Evolutionary conservation across 2,113 vertebrate genomes (phyloP), one percentile per base, ranked within the genome.

Genomic region (Cryptomyrus ogoouensis): DNA sequence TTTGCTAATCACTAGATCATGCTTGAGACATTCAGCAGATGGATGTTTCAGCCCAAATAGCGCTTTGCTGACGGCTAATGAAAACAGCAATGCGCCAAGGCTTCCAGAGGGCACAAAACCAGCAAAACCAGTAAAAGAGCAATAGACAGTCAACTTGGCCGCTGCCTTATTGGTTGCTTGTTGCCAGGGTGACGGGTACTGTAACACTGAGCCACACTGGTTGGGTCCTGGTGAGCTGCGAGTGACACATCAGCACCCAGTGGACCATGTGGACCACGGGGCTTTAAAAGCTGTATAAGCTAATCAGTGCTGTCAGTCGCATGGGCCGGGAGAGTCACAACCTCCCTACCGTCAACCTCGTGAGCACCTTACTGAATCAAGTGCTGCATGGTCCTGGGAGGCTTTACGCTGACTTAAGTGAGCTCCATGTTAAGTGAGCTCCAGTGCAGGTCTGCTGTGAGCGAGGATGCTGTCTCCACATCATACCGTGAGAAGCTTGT

Each of bases 101-200:
- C 50, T 87, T 39, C 85, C 85, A 87, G 85, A 31, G 85, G 85
- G n/a, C n/a, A 35, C 27, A 53, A 39, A 39, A 35, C 50, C 46
- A 87, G n/a, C 13, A 17, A 53, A 53, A 27, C 42, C 39, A 90
- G 77, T 62, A 88, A 91, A 90, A 58, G 91, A 89, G 88, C 91
- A 91, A 89, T 47, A 90, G 90, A 92, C 92, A 92, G 39, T 93
- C 92, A 92, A 86, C 49, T 53, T 80, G 66, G 49, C 90, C 49
- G 88, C 88, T 9, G 39, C 83, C 85, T 83, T 50, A 91, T 92
- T 91, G 91, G 91, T 17, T 66, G 87, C 35, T 89, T 50, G 92
- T 93, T 93, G 90, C 88, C 91, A 89, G 8, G 90, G 91, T 46
- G 91, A 93, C 92, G 52, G 88, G 86, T 88, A 56, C 89, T 27